Base-by-base conservation (phyloP, 1,140 invertebrate genomes). In the Notospermus geniculatus region DNA sequence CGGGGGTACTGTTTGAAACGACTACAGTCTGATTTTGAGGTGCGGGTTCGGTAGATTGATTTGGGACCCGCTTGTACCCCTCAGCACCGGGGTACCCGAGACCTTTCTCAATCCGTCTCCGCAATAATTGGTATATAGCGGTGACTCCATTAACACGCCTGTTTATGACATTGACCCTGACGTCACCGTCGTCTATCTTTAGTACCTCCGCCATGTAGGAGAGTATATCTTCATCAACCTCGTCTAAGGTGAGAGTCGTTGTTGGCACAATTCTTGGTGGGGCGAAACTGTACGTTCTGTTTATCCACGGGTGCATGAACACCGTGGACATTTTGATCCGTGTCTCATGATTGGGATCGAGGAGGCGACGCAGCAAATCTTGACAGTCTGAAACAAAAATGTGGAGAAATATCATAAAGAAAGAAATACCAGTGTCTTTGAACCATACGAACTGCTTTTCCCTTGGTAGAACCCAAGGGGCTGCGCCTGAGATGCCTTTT, bases 291-390 rank as follows among this genome's bases (percentile, higher is more conserved):
- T 68, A 54, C 45, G 64, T 57, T 27, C 61, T 65, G 19, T 59
- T 60, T 45, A 76, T 41, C 72, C 72, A 77, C 2, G 64, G 57
- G 65, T 77, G 72, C 52, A 59, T 15, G 29, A 76, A 54, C 5
- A 76, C 32, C 23, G 71, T 73, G n/a, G 67, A 64, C 46, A 76
- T 68, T 25, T 62, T 68, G n/a, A 76, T 72, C 54, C 75, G 58
- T 25, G 68, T 64, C 32, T 61, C 62, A 2, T 69, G 64, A 28
- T 72, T 66, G 9, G 68, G 60, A 15, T 66, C 65, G 54, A 77
- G 53, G 63, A 77, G 67, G 30, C 71, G 54, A 23, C 56, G 53
- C 29, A 77, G 54, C n/a, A 77, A 39, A 57, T 75, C 68, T 58
- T 68, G 64, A 64, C 73, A 73, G 54, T 67, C 75, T 77, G 59